Percentiles rank a stretch among this genome's conserved stretches.
Conservation (phyloP, 2,888 invertebrate genomes). For the Craniophora ligustri region DNA sequence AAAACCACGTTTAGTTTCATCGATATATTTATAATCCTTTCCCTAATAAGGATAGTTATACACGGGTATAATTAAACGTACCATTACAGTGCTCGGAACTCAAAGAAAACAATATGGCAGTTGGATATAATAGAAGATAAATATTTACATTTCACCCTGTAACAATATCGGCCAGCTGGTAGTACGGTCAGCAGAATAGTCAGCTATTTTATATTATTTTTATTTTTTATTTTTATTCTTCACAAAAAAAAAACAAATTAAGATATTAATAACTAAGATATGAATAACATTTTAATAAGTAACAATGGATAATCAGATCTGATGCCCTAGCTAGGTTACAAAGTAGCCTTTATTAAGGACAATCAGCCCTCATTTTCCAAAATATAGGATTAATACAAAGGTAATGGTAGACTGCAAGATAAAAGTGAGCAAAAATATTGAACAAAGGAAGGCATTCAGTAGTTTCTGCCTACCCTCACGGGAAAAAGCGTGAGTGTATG, state of each 20-base stretch:
- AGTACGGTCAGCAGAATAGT: constrained; percentile 36
- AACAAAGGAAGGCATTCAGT: too few species aligned
- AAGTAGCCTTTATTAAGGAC: too few species aligned
- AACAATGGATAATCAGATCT: too few species aligned
- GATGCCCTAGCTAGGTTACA: too few species aligned
- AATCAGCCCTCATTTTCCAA: too few species aligned
- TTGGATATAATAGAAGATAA: constrained; percentile 50
- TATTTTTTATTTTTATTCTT: background rate
- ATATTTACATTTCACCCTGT: constrained; percentile 39
- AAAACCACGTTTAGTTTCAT: background rate
- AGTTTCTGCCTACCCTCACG: too few species aligned
- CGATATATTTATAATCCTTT: constrained; percentile 12
- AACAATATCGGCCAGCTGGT: constrained; percentile 38
- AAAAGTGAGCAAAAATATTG: too few species aligned
- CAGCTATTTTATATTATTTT: background rate
- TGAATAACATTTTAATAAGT: too few species aligned
- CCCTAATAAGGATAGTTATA: constrained; percentile 16
- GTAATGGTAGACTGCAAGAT: too few species aligned
- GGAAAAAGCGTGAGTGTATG: too few species aligned
- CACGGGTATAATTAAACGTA: constrained; percentile 35
- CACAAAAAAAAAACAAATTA: background rate
- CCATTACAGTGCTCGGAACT: constrained; percentile 3
- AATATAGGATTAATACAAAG: too few species aligned
- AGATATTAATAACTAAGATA: too few species aligned
- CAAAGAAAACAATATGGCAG: constrained; percentile 31